Conservation (phyloP, 2,888 invertebrate species). For the Odontothrips loti region DNA sequence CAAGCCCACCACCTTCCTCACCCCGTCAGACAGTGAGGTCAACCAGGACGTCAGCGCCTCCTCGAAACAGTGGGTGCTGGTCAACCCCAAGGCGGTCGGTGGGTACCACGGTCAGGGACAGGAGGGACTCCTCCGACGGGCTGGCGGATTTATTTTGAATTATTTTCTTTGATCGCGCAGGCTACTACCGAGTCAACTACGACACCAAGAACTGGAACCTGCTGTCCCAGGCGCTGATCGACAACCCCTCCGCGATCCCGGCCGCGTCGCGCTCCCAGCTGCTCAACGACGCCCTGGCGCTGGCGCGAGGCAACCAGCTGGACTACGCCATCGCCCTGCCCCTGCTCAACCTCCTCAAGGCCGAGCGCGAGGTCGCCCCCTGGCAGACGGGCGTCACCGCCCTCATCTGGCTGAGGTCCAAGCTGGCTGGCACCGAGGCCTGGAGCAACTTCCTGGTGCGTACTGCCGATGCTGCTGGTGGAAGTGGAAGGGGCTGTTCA, state of each 20-base stretch:
- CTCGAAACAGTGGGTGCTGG: slow-evolving; percentile 15
- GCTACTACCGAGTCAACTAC: slow-evolving; percentile 65
- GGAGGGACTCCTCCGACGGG: not conserved
- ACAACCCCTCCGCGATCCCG: slow-evolving; percentile 52
- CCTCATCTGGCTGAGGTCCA: not conserved
- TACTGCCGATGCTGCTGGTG: too few relatives aligned
- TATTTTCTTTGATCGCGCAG: too few relatives aligned
- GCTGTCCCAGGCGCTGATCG: slow-evolving; percentile 49
- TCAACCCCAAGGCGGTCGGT: slow-evolving; percentile 26
- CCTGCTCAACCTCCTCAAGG: not conserved
- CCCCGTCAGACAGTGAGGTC: not conserved
- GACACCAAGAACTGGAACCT: slow-evolving; percentile 55
- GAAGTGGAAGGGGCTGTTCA: not conserved
- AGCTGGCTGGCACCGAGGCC: not conserved
- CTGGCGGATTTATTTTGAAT: too few relatives aligned
- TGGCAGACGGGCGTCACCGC: not conserved
- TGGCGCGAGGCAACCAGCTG: slow-evolving; percentile 48
- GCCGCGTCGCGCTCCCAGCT: slow-evolving; percentile 69
- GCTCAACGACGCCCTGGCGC: slow-evolving; percentile 71
- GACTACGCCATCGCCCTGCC: slow-evolving; percentile 7
- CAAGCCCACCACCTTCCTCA: not conserved
- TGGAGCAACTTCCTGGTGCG: not conserved
- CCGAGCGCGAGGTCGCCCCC: not conserved
- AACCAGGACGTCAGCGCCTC: not conserved
- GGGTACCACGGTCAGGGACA: too few relatives aligned